These are phyloP conservation scores for Anabas testudineus DNA, from an alignment of 2,797 vertebrate genomes.

Conservation along the genomic window DNA sequence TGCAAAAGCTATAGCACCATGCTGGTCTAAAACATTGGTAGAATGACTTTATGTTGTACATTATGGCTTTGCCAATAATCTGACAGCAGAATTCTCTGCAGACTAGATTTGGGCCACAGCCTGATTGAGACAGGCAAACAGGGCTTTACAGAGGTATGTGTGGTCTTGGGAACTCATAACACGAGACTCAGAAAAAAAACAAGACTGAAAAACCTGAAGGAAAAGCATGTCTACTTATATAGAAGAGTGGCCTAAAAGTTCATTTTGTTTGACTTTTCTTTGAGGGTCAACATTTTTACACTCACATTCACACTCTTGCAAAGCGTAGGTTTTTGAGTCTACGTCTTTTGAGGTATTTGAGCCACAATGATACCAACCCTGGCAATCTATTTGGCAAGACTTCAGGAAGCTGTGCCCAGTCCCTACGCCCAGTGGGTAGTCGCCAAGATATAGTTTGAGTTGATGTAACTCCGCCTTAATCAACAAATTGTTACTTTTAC, in stretches of 20 bases:
- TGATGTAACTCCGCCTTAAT: no score
- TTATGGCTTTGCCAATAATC: conserved; percentile 35
- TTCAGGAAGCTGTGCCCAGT: neutral
- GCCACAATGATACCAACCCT: neutral
- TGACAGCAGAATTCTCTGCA: conserved; percentile 27
- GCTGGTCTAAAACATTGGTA: conserved; percentile 7
- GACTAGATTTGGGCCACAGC: conserved; percentile 46
- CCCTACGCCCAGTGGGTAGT: neutral
- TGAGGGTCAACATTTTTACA: conserved; percentile 22
- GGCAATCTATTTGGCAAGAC: neutral
- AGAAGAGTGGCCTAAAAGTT: conserved; percentile 36
- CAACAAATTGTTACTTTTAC: no score
- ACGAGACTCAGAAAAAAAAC: conserved; percentile 64
- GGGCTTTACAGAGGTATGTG: conserved; percentile 71
- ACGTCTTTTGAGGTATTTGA: no score
- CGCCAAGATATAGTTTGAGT: neutral
- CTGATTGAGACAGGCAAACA: conserved; percentile 60
- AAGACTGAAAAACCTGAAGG: conserved; percentile 50
- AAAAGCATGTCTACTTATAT: conserved; percentile 42
- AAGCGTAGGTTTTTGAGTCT: neutral
- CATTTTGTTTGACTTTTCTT: conserved; percentile 48
- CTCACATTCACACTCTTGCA: neutral
- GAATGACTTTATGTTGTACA: conserved; percentile 12
- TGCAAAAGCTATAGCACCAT: no score
- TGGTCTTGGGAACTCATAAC: conserved; percentile 73